Evolutionary conservation across 2,888 invertebrate species (phyloP).

Genomic region (Tupiocoris notatus): DNA sequence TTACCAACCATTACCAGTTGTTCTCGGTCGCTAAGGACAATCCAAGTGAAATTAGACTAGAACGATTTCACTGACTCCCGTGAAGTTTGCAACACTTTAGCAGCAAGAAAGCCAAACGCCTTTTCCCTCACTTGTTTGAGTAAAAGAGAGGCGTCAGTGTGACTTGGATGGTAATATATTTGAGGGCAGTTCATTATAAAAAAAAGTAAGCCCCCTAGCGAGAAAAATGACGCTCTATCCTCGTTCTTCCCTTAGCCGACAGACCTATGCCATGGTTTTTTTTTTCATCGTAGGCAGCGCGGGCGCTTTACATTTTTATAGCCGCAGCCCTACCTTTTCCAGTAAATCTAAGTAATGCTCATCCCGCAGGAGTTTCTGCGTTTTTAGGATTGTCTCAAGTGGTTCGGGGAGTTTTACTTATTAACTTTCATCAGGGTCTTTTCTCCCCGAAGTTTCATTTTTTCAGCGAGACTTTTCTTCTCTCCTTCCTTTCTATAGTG

Average conservation of each 20-base stretch:
- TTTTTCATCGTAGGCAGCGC: not conserved
- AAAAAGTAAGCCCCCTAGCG: not conserved
- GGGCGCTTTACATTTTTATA: slow-evolving; percentile 38
- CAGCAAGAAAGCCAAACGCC: no score
- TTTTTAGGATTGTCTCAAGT: slow-evolving; percentile 44
- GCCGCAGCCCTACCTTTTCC: slow-evolving; percentile 5
- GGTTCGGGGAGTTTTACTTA: slow-evolving; percentile 38
- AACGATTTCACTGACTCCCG: no score
- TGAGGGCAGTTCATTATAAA: slow-evolving; percentile 17
- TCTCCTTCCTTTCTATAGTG: not conserved
- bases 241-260: slow-evolving; percentile 1
- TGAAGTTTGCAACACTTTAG: no score
- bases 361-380: slow-evolving; percentile 28
- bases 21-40: no score
- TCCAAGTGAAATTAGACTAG: no score
- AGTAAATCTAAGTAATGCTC: slow-evolving; percentile 41
- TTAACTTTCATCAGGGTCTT: slow-evolving; percentile 39
- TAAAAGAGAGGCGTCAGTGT: not conserved
- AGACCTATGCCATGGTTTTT: not conserved
- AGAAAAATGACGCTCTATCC: slow-evolving; percentile 5
- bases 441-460: not conserved
- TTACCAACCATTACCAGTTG: no score
- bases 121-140: no score
- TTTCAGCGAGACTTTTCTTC: not conserved
- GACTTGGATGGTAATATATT: slow-evolving; percentile 8